These are phyloP conservation scores for Megamerina dolium DNA, from an alignment of 2,888 invertebrate species.

Conservation along the genomic window DNA sequence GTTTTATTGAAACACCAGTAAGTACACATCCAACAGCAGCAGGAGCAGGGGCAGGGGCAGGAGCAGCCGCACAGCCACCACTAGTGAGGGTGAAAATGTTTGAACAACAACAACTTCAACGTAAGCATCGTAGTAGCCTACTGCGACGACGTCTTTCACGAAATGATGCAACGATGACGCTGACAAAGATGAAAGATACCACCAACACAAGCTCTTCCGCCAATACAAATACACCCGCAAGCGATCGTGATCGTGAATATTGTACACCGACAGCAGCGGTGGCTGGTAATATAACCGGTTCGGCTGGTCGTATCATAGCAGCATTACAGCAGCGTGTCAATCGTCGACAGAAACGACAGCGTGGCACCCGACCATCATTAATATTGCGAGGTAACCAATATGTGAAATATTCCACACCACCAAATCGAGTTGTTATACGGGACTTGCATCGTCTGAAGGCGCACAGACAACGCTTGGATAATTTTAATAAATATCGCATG, in stretches of 20 bases:
- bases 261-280: not conserved
- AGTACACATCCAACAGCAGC: too few relatives aligned
- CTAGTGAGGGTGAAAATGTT: slow-evolving; percentile 8
- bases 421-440: slow-evolving; percentile 17
- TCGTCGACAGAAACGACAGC: slow-evolving; percentile 17
- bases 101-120: slow-evolving; percentile 8
- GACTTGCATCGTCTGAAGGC: slow-evolving; percentile 26
- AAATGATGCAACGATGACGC: not conserved
- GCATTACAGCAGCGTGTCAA: slow-evolving; percentile 11
- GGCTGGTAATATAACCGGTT: not conserved
- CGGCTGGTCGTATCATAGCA: slow-evolving; percentile 9
- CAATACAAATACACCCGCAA: slow-evolving; percentile 5
- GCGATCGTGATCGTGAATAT: too few relatives aligned
- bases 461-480: slow-evolving; percentile 25
- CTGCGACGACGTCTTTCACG: slow-evolving; percentile 2
- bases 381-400: slow-evolving; percentile 30
- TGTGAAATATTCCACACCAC: slow-evolving; percentile 24
- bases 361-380: slow-evolving; percentile 23
- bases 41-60: too few relatives aligned
- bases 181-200: not conserved
- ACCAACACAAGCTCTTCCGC: slow-evolving; percentile 2
- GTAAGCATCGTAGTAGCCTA: slow-evolving; percentile 10
- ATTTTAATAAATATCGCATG: slow-evolving; percentile 25
- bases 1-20: slow-evolving; percentile 16
- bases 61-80: too few relatives aligned